Percentiles rank a stretch among this genome's conserved stretches.
Conservation (phyloP, 2,888 invertebrate genomes). For the Icerya purchasi region DNA sequence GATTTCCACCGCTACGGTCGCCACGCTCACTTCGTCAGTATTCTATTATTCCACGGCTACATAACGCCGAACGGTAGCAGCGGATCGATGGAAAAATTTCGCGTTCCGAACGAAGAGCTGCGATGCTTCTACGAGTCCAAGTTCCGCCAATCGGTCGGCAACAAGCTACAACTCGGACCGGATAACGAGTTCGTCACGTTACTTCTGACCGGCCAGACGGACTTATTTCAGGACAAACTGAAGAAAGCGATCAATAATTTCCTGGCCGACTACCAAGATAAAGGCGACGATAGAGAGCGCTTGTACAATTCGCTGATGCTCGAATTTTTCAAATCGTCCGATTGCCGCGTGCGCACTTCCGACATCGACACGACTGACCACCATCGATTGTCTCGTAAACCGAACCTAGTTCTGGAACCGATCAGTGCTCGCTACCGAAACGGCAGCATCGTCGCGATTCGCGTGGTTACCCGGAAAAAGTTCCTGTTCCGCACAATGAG, state of each 20-base stretch:
- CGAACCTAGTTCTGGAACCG: background rate
- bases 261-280: background rate
- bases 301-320: background rate
- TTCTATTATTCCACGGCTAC: background rate
- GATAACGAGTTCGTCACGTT: background rate
- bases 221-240: background rate
- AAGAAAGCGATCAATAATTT: background rate
- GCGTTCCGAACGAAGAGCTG: background rate
- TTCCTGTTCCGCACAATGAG: background rate
- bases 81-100: background rate
- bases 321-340: background rate
- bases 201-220: background rate
- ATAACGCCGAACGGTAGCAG: background rate
- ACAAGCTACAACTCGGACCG: background rate
- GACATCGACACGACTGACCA: background rate
- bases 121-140: background rate
- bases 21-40: background rate
- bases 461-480: background rate
- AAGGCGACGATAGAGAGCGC: background rate
- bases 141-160: background rate
- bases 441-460: background rate
- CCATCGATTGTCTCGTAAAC: background rate
- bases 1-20: background rate
- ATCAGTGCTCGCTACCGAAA: background rate
- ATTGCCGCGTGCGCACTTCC: background rate